These are phyloP conservation scores for Heliangelus exortis DNA, from an alignment of 2,797 vertebrate genomes.

Conservation along the genomic window DNA sequence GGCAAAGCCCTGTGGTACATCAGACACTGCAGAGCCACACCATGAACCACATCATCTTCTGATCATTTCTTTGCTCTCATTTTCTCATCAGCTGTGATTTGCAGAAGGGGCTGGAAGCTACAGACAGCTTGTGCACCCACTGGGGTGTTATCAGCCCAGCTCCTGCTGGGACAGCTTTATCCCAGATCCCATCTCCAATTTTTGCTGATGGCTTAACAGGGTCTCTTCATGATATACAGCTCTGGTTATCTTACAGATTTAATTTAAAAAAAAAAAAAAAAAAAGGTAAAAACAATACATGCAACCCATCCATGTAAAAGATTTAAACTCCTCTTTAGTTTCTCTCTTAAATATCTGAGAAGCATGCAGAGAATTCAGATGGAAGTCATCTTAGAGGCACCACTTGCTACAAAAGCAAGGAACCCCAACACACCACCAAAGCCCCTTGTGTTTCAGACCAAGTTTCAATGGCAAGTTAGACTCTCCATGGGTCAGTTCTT, in stretches of 20 bases:
- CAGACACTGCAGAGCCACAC: background rate
- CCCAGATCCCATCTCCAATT: accelerated
- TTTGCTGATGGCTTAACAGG: accelerated
- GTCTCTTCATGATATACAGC: background rate
- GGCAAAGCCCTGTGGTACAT: background rate
- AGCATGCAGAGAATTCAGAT: background rate
- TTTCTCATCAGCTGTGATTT: background rate
- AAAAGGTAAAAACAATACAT: background rate
- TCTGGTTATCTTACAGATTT: background rate
- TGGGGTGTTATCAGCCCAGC: background rate
- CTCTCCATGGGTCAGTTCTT: background rate
- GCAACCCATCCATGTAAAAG: background rate
- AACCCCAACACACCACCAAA: background rate
- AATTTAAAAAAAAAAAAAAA: background rate
- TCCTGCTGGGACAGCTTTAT: accelerated
- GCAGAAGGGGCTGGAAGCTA: background rate
- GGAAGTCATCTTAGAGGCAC: background rate
- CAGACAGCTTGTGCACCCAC: background rate
- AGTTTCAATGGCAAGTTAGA: background rate
- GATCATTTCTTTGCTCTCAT: background rate
- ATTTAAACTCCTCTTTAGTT: background rate
- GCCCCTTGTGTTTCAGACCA: accelerated
- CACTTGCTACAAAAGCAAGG: background rate
- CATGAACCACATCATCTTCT: background rate
- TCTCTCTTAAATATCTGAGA: background rate